Evolutionary conservation across 2,113 vertebrate species (phyloP).

Genomic region (Serilophus lunatus): DNA sequence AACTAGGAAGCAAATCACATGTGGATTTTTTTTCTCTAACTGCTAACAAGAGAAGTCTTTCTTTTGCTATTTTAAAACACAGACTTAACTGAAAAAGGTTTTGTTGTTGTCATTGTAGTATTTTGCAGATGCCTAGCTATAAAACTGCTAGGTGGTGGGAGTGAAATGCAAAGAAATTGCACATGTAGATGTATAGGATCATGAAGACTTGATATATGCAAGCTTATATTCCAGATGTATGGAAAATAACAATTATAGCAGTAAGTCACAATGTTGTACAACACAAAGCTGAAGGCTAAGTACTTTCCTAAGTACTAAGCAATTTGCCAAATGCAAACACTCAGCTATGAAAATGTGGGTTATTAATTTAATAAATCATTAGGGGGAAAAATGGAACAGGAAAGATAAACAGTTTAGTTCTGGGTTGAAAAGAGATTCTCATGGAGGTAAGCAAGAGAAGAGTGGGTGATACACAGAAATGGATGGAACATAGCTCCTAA

Average conservation of each 20-base stretch:
- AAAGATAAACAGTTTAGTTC: neutral
- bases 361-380: neutral
- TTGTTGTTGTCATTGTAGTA: neutral
- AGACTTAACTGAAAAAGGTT: neutral
- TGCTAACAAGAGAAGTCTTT: neutral
- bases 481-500: neutral
- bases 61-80: neutral
- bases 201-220: neutral
- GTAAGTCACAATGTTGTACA: neutral
- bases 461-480: neutral
- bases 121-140: neutral
- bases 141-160: neutral
- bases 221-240: neutral
- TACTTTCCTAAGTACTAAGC: too few species aligned
- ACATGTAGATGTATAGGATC: neutral
- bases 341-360: neutral
- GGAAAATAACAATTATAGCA: neutral
- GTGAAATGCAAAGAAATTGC: neutral
- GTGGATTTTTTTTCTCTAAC: neutral
- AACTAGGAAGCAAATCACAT: neutral
- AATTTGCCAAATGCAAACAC: neutral
- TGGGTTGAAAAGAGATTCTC: neutral
- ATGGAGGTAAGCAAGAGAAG: neutral
- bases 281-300: neutral
- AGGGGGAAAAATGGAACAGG: neutral